Percentiles rank a stretch among this genome's conserved stretches.
Evolutionary conservation across 1,140 invertebrate genomes (phyloP).

Genomic region (Trichonephila inaurata): DNA sequence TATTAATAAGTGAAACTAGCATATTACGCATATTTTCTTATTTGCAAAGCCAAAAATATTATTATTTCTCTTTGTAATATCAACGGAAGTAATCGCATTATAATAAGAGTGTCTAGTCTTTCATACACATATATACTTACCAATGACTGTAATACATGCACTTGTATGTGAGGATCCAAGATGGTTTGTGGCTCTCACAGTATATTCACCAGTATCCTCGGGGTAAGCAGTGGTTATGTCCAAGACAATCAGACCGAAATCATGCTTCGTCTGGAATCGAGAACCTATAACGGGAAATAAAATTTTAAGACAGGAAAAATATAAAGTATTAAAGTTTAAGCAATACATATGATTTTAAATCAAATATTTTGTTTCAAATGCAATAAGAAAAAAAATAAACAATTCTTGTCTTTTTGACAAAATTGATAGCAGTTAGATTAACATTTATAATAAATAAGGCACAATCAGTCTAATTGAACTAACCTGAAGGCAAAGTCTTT

Average conservation of each 20-base stretch:
- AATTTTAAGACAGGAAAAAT: no score
- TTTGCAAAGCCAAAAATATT: no score
- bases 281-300: constrained; percentile 81
- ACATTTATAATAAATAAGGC: no score
- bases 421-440: neutral
- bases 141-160: constrained; percentile 89
- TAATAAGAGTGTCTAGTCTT: no score
- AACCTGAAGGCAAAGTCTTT: constrained; percentile 83
- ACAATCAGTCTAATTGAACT: neutral
- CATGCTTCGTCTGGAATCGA: constrained; percentile 93
- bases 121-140: constrained; percentile 78
- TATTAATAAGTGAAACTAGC: no score
- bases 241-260: constrained; percentile 97
- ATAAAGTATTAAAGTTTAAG: no score
- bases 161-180: constrained; percentile 95
- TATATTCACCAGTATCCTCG: constrained; percentile 96
- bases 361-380: no score
- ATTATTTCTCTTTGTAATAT: no score
- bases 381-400: neutral
- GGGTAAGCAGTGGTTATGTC: constrained; percentile 89
- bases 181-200: constrained; percentile 94
- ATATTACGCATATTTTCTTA: no score
- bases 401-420: neutral
- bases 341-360: no score
- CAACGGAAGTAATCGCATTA: no score